Percentiles rank a stretch among this genome's conserved stretches.
Conservation (phyloP, 2,797 vertebrate genomes). For the Erpetoichthys calabaricus region DNA sequence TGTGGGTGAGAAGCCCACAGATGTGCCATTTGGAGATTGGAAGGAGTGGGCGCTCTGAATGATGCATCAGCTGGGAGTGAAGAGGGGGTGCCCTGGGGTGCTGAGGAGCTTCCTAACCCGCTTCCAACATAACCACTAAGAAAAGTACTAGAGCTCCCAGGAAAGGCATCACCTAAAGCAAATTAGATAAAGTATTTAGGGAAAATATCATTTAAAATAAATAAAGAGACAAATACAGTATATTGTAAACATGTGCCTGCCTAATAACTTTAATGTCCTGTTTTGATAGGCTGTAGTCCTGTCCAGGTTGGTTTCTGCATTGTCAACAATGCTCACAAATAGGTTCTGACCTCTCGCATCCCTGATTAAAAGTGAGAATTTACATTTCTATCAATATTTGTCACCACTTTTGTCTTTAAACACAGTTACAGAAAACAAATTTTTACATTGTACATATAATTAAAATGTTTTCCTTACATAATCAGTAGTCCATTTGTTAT, state of each 20-base stretch:
- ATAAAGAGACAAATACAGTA: not conserved
- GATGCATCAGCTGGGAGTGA: constrained; percentile 57
- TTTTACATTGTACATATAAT: no score
- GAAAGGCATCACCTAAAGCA: constrained; percentile 54
- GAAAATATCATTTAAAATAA: constrained; percentile 2
- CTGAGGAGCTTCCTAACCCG: constrained; percentile 48
- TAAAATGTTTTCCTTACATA: no score
- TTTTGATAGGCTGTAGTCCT: no score
- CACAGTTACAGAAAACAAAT: no score
- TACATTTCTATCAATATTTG: no score
- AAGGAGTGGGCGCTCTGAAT: constrained; percentile 61
- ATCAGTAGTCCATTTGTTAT: no score
- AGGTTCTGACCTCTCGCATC: no score
- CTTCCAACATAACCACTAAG: constrained; percentile 41
- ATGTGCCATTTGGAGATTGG: constrained; percentile 65
- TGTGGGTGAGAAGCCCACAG: constrained; percentile 56
- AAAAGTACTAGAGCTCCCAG: constrained; percentile 51
- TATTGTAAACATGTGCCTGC: not conserved
- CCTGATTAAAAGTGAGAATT: no score
- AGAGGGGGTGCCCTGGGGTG: constrained; percentile 24
- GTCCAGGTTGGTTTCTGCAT: no score
- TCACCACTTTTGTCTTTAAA: no score
- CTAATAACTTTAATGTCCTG: no score
- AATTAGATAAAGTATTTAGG: not conserved
- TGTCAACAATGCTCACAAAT: no score